Conservation (phyloP, 92 coral and sea anemone genomes). For the Desmophyllum pertusum region DNA sequence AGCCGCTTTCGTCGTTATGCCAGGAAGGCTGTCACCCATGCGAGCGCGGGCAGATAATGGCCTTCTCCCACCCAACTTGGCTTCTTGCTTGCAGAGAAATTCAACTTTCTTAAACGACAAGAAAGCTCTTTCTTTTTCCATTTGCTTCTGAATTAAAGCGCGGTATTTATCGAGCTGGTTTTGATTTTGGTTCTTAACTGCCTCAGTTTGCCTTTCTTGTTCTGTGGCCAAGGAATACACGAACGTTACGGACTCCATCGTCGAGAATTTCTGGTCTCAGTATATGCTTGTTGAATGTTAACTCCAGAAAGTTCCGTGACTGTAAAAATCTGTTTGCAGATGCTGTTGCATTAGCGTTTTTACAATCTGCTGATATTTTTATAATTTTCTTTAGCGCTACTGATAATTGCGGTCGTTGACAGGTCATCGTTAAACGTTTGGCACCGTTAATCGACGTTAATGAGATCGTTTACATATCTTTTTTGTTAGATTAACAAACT, state of each 20-base stretch:
- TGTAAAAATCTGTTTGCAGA: background rate
- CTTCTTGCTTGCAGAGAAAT: constrained; percentile 24
- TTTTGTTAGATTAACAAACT: background rate
- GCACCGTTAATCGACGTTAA: background rate
- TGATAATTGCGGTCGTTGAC: background rate
- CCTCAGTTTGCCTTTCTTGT: constrained; percentile 8
- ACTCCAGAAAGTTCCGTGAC: background rate
- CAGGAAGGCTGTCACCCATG: constrained; percentile 1
- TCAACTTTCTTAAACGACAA: constrained; percentile 10
- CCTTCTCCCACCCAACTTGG: background rate
- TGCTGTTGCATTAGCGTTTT: background rate
- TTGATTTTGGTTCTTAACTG: constrained; percentile 11
- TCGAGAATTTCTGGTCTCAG: background rate
- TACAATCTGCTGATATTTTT: background rate
- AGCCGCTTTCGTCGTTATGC: background rate
- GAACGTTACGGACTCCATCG: constrained; percentile 16
- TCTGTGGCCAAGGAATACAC: constrained; percentile 15
- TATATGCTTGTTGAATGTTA: background rate
- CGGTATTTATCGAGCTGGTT: constrained; percentile 27
- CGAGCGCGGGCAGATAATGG: background rate
- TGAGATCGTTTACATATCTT: background rate
- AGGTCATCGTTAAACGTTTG: background rate
- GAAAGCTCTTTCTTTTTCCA: constrained; percentile 16
- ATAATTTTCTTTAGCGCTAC: background rate
- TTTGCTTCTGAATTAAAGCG: background rate